Conservation (phyloP, 2,113 vertebrate genomes). For the Periophthalmus modestus region DNA sequence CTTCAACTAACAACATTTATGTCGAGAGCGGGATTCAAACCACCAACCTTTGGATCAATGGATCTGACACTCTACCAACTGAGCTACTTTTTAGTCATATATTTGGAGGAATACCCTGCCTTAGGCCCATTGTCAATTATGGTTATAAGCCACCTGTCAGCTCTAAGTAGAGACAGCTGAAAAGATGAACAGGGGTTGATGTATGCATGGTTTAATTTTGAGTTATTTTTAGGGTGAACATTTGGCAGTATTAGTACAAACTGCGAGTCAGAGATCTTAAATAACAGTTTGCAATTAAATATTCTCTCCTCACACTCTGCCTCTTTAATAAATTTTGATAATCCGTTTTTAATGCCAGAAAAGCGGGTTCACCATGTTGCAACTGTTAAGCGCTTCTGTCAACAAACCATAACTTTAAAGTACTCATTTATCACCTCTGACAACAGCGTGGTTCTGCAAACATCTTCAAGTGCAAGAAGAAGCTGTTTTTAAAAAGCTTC, state of each 20-base stretch:
- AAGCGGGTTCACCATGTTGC: neutral
- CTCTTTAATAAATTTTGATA: slow-evolving; percentile 7
- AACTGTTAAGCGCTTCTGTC: slow-evolving; percentile 11
- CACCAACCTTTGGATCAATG: no score
- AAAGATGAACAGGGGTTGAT: neutral
- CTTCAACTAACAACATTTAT: no score
- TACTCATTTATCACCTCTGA: slow-evolving; percentile 4
- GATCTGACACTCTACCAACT: no score
- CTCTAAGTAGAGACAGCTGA: neutral
- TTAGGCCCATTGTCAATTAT: neutral
- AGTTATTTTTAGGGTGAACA: neutral
- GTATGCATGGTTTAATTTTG: neutral
- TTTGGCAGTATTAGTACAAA: slow-evolving; percentile 9
- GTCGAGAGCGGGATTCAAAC: no score
- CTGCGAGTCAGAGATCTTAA: slow-evolving; percentile 2
- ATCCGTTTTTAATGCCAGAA: slow-evolving; percentile 13
- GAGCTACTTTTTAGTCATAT: neutral
- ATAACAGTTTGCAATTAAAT: slow-evolving; percentile 8
- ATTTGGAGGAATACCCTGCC: neutral
- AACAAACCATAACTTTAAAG: slow-evolving; percentile 1
- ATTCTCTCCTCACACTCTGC: neutral
- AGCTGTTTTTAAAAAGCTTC: slow-evolving; percentile 3
- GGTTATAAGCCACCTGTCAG: neutral
- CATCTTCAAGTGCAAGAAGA: slow-evolving; percentile 8
- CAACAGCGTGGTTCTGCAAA: slow-evolving; percentile 2